A percentile compares a stretch with the other conserved stretches of the same genome.
Evolutionary conservation across 2,888 invertebrate genomes (phyloP).

Genomic region (Sinhomidia bicolor): DNA sequence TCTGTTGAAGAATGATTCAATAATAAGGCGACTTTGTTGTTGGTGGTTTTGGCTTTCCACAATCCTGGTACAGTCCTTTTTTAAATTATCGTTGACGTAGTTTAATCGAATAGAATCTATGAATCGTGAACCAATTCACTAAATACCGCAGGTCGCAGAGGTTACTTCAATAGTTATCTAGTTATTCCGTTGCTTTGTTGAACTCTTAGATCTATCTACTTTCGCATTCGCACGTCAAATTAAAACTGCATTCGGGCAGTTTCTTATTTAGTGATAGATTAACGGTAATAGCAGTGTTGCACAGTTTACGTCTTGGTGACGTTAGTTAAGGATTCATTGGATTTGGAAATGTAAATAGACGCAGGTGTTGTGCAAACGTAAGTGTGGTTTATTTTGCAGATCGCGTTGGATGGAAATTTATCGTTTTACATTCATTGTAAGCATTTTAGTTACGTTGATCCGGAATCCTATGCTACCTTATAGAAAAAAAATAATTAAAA

Average conservation of each 20-base stretch:
- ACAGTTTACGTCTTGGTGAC: not conserved
- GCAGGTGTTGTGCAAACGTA: too few species aligned
- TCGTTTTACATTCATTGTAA: too few species aligned
- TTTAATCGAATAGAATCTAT: not conserved
- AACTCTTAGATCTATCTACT: not conserved
- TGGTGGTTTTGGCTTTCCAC: too few species aligned
- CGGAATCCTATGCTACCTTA: too few species aligned
- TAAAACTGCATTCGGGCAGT: not conserved
- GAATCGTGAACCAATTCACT: not conserved
- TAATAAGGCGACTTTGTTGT: not conserved
- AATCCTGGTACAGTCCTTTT: not conserved
- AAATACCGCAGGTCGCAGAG: conserved; percentile 19
- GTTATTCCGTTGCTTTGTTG: not conserved
- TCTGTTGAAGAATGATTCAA: not conserved
- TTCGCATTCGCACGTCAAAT: conserved; percentile 13
- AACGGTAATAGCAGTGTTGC: not conserved
- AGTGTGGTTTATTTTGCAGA: not conserved
- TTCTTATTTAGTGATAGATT: not conserved
- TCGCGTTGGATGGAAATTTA: too few species aligned
- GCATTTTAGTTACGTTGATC: too few species aligned
- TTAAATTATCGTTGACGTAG: not conserved
- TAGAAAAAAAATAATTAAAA: too few species aligned
- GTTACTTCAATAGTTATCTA: not conserved
- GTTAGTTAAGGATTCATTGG: too few species aligned
- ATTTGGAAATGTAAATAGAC: too few species aligned